Conservation (phyloP, 2,113 vertebrate species). For the Pseudopipra pipra region DNA sequence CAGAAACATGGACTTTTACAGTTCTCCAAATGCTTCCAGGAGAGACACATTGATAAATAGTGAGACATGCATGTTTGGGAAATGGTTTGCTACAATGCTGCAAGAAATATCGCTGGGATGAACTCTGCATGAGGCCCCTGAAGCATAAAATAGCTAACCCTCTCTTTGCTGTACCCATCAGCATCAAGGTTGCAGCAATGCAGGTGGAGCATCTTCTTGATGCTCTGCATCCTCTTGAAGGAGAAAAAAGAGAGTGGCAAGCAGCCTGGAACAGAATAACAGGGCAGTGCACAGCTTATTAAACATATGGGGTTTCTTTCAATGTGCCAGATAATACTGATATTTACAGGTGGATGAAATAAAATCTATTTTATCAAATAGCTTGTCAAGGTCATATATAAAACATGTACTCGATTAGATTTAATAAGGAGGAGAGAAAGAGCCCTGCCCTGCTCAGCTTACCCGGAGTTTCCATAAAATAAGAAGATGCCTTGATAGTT, state of each 20-base stretch:
- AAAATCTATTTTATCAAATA: neutral
- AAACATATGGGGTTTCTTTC: fast-evolving
- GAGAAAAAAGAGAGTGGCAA: neutral
- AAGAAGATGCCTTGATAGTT: neutral
- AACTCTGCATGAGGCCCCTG: fast-evolving
- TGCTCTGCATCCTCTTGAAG: neutral
- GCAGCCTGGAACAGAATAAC: neutral
- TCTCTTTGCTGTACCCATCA: neutral
- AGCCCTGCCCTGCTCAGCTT: neutral
- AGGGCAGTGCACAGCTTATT: neutral
- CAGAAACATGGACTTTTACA: neutral
- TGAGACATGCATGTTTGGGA: neutral
- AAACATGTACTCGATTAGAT: neutral
- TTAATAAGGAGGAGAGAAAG: neutral
- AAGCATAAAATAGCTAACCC: neutral
- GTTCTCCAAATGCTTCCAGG: fast-evolving
- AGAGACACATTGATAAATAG: neutral
- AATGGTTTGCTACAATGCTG: neutral
- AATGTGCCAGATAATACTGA: neutral
- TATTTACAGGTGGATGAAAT: neutral
- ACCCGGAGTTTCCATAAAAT: neutral
- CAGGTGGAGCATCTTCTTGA: neutral
- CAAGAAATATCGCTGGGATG: neutral
- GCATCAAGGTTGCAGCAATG: neutral
- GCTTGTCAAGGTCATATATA: neutral